Percentiles rank a stretch among this genome's conserved stretches.
Evolutionary conservation across 2,888 invertebrate genomes (phyloP).

Genomic region (Dasysyrphus albostriatus): DNA sequence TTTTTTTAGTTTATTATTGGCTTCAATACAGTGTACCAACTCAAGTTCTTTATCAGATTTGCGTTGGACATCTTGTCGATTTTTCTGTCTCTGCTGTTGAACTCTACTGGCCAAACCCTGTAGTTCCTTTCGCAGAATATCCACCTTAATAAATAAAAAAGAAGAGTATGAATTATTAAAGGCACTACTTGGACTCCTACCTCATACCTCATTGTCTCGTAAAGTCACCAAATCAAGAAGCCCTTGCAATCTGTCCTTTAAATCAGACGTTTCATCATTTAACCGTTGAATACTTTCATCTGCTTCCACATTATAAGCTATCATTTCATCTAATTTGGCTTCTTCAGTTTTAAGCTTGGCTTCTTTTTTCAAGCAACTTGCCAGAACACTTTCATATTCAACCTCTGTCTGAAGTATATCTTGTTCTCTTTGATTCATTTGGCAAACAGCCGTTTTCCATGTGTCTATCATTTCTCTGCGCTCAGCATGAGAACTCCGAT

Average conservation of each 20-base stretch:
- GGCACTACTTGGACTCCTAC: no score
- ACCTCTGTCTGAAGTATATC: constrained; percentile 86
- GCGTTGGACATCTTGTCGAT: constrained; percentile 78
- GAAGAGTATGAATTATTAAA: background rate
- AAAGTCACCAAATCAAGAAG: constrained; percentile 81
- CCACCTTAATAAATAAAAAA: constrained; percentile 76
- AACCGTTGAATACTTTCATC: constrained; percentile 83
- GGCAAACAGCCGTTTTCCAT: constrained; percentile 89
- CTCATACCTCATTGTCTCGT: constrained; percentile 84
- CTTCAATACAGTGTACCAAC: constrained; percentile 76
- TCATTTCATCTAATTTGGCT: constrained; percentile 84
- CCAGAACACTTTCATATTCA: constrained; percentile 78
- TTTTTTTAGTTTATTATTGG: constrained; percentile 77
- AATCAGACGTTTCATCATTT: constrained; percentile 82
- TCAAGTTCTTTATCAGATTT: constrained; percentile 77
- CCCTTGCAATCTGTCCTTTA: constrained; percentile 81
- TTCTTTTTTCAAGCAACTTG: constrained; percentile 81
- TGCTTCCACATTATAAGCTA: constrained; percentile 85
- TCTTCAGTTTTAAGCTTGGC: constrained; percentile 84
- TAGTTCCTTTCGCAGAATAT: constrained; percentile 80
- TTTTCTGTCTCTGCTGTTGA: constrained; percentile 80
- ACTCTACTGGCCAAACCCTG: constrained; percentile 80
- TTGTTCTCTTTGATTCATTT: constrained; percentile 88
- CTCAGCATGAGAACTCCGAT: constrained; percentile 87
- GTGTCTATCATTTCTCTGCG: constrained; percentile 88